These are phyloP conservation scores for Brachionus rubens DNA, from an alignment of 1,140 invertebrate genomes.

Conservation along the genomic window DNA sequence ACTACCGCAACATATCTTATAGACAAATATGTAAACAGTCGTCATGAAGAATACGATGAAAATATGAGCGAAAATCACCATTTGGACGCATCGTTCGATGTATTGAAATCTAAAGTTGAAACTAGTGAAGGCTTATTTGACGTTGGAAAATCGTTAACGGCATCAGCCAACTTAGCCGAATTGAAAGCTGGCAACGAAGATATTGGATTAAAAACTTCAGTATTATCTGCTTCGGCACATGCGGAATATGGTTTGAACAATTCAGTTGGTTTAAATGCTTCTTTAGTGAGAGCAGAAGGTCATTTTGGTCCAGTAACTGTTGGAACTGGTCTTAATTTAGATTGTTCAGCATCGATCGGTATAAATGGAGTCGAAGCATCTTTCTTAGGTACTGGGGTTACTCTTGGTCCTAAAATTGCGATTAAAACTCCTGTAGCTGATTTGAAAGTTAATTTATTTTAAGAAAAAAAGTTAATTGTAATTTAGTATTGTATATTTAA, in stretches of 20 bases:
- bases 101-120: neutral
- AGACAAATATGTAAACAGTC: neutral
- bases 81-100: neutral
- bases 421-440: conserved; percentile 21
- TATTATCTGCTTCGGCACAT: conserved; percentile 12
- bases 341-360: neutral
- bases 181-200: conserved; percentile 29
- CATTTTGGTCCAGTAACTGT: conserved; percentile 21
- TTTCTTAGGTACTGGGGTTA: neutral
- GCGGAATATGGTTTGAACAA: conserved; percentile 26
- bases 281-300: conserved; percentile 29
- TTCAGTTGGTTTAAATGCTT: conserved; percentile 33
- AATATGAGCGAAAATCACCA: neutral
- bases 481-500: no score
- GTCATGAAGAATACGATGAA: conserved; percentile 2
- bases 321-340: conserved; percentile 18
- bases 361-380: conserved; percentile 16
- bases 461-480: neutral
- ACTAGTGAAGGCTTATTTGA: neutral
- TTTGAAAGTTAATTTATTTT: conserved; percentile 28
- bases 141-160: neutral
- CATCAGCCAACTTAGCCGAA: neutral
- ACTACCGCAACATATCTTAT: neutral
- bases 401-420: neutral
- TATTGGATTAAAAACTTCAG: neutral